These are phyloP conservation scores for Zaprionus vittiger DNA, from an alignment of 1,140 invertebrate species.

Conservation along the genomic window DNA sequence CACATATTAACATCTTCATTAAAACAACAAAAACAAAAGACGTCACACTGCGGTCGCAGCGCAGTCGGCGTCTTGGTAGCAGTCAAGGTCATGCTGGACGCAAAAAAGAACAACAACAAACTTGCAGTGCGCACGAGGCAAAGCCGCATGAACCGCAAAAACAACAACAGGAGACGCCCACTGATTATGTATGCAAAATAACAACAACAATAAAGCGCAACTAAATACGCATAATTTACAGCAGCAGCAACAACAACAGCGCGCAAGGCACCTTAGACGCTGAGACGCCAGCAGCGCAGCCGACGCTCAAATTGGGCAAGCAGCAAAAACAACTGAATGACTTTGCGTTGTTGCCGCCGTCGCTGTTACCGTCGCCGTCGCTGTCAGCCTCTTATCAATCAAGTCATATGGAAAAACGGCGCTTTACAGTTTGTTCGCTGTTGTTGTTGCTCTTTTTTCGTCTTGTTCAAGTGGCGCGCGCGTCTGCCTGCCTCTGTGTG, in stretches of 20 bases:
- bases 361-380: neutral
- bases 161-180: conserved; percentile 53
- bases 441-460: neutral
- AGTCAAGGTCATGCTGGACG: conserved; percentile 56
- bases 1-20: neutral
- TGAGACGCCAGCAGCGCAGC: conserved; percentile 9
- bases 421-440: conserved; percentile 52
- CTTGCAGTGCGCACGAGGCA: neutral
- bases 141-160: conserved; percentile 5
- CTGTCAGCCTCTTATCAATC: conserved; percentile 71
- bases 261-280: conserved; percentile 56
- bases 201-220: conserved; percentile 44
- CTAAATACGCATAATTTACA: conserved; percentile 74
- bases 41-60: neutral
- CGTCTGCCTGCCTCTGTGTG: conserved; percentile 40
- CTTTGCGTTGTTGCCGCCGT: conserved; percentile 62
- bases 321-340: conserved; percentile 60
- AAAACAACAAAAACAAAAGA: conserved; percentile 7
- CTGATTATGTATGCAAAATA: conserved; percentile 77
- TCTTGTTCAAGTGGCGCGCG: conserved; percentile 69
- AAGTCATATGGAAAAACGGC: conserved; percentile 82
- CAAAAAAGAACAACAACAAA: conserved; percentile 21
- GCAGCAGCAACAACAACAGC: conserved; percentile 35
- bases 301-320: conserved; percentile 9
- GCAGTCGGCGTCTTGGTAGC: conserved; percentile 1